Base-by-base conservation (phyloP, 1,140 invertebrate species). In the Saccostrea echinata region DNA sequence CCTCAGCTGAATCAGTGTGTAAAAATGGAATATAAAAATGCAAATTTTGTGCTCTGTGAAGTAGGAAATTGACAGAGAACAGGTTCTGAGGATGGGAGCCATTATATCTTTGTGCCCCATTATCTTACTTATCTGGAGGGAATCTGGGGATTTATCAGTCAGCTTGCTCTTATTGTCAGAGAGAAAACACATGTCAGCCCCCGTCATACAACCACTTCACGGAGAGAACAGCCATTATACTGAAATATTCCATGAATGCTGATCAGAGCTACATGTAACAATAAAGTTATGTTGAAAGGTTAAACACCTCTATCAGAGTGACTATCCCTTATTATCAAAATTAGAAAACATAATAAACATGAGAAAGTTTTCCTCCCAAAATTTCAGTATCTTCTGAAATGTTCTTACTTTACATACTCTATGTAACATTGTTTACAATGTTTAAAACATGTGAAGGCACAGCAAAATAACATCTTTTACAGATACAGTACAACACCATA, bases 21-120 rank as follows among this genome's bases (percentile, higher is more conserved):
- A 61, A n/a, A 30, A 85, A 85, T 76, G 68, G 68, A 76, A 76
- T 83, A 83, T 51, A 55, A 24, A 83, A 51, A 52, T 83, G 81
- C 24, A 83, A 83, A 83, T 52, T 51, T 52, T 51, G 24, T 53
- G 43, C 43, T 52, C 33, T 43, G 81, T 52, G 43, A 24, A 24
- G 81, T 83, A 27, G 43, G 43, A 83, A 52, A 52, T 83, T 83
- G 52, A 55, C 43, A 21, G 18, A 27, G 6, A 52, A 51, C 43
- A 83, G 52, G 68, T 76, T 76, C 68, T 0, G 12, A 30, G 30
- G 68, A 76, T 76, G 68, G 68, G 68, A 33, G 27, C 13, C 68
- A 33, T 76, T 30, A 76, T 64, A 64, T 76, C 68, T 16, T 27
- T 30, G 30, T 33, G 68, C 27, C 68, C 68, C 68, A 30, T 30